Conservation (phyloP, 2,888 invertebrate genomes). For the Strigamia crassipes region DNA sequence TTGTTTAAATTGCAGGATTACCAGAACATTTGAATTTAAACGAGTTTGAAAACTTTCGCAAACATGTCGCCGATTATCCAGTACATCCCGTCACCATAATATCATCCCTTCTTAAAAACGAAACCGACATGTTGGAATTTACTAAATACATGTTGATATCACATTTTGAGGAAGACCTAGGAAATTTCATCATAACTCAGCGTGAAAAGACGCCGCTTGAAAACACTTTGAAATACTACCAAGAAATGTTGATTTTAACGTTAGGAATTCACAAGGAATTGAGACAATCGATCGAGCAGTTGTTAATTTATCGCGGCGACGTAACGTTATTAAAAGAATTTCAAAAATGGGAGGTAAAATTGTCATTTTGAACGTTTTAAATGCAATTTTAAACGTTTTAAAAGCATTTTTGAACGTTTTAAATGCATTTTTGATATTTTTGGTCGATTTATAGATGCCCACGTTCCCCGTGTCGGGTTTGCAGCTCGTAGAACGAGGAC, state of each 20-base stretch:
- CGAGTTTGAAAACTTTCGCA: conserved; percentile 70
- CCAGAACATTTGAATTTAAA: conserved; percentile 69
- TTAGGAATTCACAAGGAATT: background rate
- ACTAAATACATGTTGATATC: conserved; percentile 60
- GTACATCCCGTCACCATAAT: conserved; percentile 77
- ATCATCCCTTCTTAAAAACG: conserved; percentile 69
- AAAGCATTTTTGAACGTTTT: background rate
- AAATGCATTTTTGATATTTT: background rate
- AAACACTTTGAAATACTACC: background rate
- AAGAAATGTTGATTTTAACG: background rate
- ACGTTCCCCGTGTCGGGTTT: conserved; percentile 80
- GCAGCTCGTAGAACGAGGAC: conserved; percentile 63
- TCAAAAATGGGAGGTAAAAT: background rate
- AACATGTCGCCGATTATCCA: conserved; percentile 62
- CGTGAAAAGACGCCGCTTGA: background rate
- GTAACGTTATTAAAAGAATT: background rate
- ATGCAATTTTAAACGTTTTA: background rate
- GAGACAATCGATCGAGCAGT: background rate
- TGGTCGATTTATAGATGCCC: conserved; percentile 62
- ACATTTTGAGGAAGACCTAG: background rate
- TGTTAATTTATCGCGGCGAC: background rate
- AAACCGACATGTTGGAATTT: conserved; percentile 64
- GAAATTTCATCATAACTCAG: background rate
- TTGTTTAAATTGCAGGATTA: conserved; percentile 61
- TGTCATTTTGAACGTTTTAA: background rate